Conservation (phyloP, 2,113 vertebrate species). For the Hystrix cristata region DNA sequence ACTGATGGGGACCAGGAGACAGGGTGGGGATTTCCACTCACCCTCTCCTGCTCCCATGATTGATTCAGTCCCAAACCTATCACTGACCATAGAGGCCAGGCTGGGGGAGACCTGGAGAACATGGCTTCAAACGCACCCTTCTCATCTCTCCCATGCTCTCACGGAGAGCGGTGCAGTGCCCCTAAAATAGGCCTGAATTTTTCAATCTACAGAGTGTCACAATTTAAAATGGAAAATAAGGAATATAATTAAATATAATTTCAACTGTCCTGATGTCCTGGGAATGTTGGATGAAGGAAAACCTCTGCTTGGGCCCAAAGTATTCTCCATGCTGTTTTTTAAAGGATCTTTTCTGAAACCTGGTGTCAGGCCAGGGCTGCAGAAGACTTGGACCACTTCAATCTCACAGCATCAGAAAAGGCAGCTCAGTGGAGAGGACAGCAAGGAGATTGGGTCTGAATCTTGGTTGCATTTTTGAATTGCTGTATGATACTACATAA, state of each 20-base stretch:
- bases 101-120: background rate
- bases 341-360: background rate
- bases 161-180: too few relatives aligned
- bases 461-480: background rate
- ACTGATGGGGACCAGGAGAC: background rate
- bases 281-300: background rate
- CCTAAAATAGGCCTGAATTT: background rate
- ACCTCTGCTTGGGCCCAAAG: background rate
- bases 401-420: background rate
- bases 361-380: background rate
- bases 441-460: background rate
- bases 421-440: background rate
- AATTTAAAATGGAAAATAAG: background rate
- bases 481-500: background rate
- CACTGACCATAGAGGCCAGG: background rate
- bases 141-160: background rate
- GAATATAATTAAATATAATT: background rate
- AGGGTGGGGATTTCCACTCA: background rate
- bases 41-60: background rate
- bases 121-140: background rate
- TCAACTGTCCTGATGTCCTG: background rate
- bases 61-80: background rate
- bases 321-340: background rate
- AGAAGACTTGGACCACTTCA: background rate
- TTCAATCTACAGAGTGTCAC: background rate